These are phyloP conservation scores for Sparus aurata DNA, from an alignment of 2,797 vertebrate species.

Conservation along the genomic window DNA sequence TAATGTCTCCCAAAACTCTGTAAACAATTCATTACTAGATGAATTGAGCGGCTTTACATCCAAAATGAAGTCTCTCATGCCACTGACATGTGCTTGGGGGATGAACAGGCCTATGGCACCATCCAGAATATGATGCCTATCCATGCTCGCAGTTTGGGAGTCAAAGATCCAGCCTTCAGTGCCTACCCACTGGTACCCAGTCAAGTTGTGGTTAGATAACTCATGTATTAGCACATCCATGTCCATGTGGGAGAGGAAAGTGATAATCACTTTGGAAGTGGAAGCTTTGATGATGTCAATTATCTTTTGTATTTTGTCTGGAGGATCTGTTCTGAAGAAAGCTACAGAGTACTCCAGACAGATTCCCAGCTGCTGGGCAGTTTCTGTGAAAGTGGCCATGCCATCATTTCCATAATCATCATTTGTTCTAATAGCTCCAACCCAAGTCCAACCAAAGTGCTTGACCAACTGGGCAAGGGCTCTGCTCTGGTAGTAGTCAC, in stretches of 20 bases:
- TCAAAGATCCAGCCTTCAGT: conserved; percentile 52
- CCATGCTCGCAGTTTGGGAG: too few species aligned
- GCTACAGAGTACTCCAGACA: conserved; percentile 13
- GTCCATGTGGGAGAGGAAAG: conserved; percentile 10
- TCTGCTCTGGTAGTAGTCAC: conserved; percentile 79
- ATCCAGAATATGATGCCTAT: too few species aligned
- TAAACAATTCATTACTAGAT: conserved; percentile 70
- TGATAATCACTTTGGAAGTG: conserved; percentile 10
- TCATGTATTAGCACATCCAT: neutral
- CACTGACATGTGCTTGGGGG: too few species aligned
- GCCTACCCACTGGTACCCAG: conserved; percentile 82
- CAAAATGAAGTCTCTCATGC: conserved; percentile 13
- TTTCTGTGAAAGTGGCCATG: conserved; percentile 63
- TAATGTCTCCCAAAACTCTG: conserved; percentile 66
- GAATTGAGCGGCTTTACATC: conserved; percentile 73
- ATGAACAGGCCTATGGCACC: too few species aligned
- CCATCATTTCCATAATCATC: conserved; percentile 74
- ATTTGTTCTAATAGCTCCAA: conserved; percentile 75
- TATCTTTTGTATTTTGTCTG: conserved; percentile 62
- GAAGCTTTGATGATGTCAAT: conserved; percentile 55
- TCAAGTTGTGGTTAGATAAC: conserved; percentile 64
- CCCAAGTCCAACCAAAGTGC: conserved; percentile 82
- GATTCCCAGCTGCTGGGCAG: conserved; percentile 22
- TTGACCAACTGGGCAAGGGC: conserved; percentile 79
- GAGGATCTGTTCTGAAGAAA: conserved; percentile 62